These are phyloP conservation scores for Ptilorrhoa leucosticta DNA, from an alignment of 2,113 vertebrate species.

Conservation along the genomic window DNA sequence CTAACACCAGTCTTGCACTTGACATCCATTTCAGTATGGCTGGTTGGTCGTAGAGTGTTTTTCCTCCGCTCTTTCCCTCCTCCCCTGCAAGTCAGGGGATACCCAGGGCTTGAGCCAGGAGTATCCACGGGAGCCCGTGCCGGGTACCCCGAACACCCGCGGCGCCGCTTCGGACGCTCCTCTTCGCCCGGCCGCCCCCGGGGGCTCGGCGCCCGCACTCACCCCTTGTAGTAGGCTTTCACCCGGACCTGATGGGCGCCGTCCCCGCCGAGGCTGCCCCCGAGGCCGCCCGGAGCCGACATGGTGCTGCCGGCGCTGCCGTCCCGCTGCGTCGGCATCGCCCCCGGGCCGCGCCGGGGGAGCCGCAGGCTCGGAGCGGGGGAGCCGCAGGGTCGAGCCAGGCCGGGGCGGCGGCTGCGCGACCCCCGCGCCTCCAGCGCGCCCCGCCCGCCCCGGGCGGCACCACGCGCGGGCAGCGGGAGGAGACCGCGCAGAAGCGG, in stretches of 20 bases:
- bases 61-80: neutral
- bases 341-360: neutral
- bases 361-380: neutral
- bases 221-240: constrained; percentile 92
- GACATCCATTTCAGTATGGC: neutral
- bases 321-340: constrained; percentile 96
- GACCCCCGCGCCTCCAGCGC: neutral
- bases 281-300: constrained; percentile 60
- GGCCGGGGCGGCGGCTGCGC: neutral
- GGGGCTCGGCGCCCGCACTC: constrained; percentile 31
- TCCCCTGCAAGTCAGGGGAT: neutral
- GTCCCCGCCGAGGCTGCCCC: constrained; percentile 40
- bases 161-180: neutral
- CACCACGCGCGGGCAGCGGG: neutral
- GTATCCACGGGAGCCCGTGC: neutral
- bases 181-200: neutral
- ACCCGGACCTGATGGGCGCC: constrained; percentile 85
- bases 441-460: neutral
- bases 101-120: too few relatives aligned
- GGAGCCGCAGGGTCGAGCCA: neutral
- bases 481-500: neutral
- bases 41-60: accelerated
- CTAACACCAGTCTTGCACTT: neutral
- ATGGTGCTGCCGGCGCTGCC: constrained; percentile 72
- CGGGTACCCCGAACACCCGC: neutral